phyloP scores from a whole-genome alignment of 2,888 invertebrate genomes.

The Lochmaea crataegi region DNA sequence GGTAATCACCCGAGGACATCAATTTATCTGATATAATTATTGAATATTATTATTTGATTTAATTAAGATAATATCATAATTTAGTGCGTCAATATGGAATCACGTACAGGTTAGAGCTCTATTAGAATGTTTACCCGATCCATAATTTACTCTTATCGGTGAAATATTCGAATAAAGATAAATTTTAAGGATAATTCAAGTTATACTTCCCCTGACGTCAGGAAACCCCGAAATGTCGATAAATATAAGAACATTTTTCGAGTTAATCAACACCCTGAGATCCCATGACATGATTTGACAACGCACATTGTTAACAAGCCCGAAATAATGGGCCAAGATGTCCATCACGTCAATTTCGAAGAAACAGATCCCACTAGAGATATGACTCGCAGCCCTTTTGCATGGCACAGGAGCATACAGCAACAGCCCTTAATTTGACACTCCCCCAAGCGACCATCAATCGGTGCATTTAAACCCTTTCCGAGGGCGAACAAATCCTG shows the following conservation, averaged over 20 bases:
- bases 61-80: conserved; percentile 25
- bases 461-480: conserved; percentile 44
- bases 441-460: conserved; percentile 41
- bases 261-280: conserved; percentile 17
- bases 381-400: conserved; percentile 27
- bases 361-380: conserved; percentile 38
- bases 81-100: not conserved
- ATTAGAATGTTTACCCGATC: not conserved
- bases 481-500: conserved; percentile 21
- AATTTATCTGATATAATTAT: conserved; percentile 26
- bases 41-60: conserved; percentile 27
- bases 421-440: conserved; percentile 42
- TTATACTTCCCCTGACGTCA: not conserved
- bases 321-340: conserved; percentile 24
- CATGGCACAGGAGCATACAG: conserved; percentile 19
- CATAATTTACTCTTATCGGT: no score
- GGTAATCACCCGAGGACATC: conserved; percentile 18
- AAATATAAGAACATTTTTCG: not conserved
- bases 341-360: conserved; percentile 35
- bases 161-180: no score
- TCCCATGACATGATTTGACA: conserved; percentile 19
- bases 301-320: conserved; percentile 22
- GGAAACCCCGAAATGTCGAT: not conserved
- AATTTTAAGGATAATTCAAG: not conserved
- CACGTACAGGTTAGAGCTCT: not conserved